Evolutionary conservation across 2,113 vertebrate genomes (phyloP), one percentile per base, ranked within the genome.

Genomic region (Cricetomys ansorgei): DNA sequence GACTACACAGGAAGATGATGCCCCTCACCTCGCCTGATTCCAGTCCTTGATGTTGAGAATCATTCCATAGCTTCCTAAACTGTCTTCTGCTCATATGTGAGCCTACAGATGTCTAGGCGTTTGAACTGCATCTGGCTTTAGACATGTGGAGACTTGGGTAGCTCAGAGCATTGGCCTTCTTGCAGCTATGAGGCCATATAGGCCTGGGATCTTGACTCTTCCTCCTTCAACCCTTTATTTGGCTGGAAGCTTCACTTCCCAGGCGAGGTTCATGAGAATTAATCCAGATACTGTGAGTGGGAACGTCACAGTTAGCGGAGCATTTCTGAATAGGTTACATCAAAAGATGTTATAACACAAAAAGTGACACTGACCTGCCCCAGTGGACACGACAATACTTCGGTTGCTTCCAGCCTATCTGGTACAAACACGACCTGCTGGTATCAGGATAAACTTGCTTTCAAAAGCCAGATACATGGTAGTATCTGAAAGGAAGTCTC

Each of bases 71-170:
- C 57, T 40, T 1, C 8, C 48, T 6, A 31, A 40, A 45, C 45
- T n/a, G 4, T 27, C 37, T 59, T 40, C 55, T 59, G 55, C 7
- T 59, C 79, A 27, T 15, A 31, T 31, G 27, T 29, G n/a, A 43
- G 25, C 25, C 6, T 40, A 13, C 19, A 34, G 11, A 3, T 23
- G 5, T 16, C n/a, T 16, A 43, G 23, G 25, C 1, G 17, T 73
- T 40, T 53, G 79, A 87, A 4, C 29, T 73, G 19, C 34, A 27
- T 25, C 37, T 81, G 50, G 15, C 40, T 65, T 29, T 59, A 13
- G n/a, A 4, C 29, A 2, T 12, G 23, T 50, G 17, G 4, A 34
- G n/a, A 29, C 21, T 0, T 7, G 19, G 7, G 3, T 57, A 31
- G 17, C 37, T 21, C 7, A 3, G 1, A 40, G 45, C 37, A 40